Base-by-base conservation (phyloP, 2,797 vertebrate genomes). In the Sebastes minor region DNA sequence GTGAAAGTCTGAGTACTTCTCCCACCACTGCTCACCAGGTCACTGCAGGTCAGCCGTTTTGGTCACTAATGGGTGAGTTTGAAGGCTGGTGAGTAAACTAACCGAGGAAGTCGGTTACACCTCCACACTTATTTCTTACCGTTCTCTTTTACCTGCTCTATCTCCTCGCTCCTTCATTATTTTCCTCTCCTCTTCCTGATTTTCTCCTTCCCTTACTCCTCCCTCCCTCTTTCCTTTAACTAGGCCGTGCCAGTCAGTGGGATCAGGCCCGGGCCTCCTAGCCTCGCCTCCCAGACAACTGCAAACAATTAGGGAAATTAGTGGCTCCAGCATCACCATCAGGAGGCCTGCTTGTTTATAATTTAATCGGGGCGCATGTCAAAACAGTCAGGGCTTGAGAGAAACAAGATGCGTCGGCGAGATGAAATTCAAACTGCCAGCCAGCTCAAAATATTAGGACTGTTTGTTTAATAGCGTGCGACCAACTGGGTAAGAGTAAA, bases 281-380 rank as follows among this genome's bases (percentile, higher is more conserved):
- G 88, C 87, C 74, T 86, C 66, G 96, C 97, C 94, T 95, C 92
- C 98, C 98, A 99, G 98, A 99, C 98, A 99, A 99, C 98, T 99
- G 98, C 98, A 99, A 99, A 99, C 98, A 99, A 99, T 99, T 99
- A 99, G 97, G 97, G 96, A 98, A 99, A 99, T 99, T 98, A 99
- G 98, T 99, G 98, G 98, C 98, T 99, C 98, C 98, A 98, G 97
- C 98, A 97, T 98, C 97, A 98, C 98, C 98, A 99, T 99, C 98
- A 99, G 97, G 97, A 98, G 98, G 97, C 97, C 97, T 98, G 98
- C 97, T 99, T 99, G 98, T 99, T 99, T 99, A 99, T 99, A 99
- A 99, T 99, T 98, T 99, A 99, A 99, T 99, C 97, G 97, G 97
- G 98, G 96, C 97, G 98, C 98, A 99, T 99, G 98, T 99, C 98